Evolutionary conservation across 2,888 invertebrate species (phyloP).

Genomic region (Litoditis marina): DNA sequence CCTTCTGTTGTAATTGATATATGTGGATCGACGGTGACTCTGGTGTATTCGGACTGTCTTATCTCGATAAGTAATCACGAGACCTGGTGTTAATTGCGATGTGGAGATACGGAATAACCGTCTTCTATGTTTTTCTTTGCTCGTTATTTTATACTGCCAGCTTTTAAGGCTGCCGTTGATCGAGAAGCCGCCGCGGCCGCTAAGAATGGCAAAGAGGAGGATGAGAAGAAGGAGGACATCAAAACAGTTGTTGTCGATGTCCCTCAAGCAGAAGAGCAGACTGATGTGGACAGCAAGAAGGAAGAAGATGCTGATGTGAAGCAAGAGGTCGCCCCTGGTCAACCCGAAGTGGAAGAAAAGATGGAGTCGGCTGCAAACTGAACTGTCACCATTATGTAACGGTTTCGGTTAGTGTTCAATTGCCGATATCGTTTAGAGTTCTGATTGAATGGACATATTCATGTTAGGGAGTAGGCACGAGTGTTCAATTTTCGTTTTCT

Average conservation of each 20-base stretch:
- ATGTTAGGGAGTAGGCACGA: too few species aligned
- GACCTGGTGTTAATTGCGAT: too few species aligned
- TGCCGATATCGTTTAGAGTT: background rate
- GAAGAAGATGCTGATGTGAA: background rate
- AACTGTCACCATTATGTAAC: too few species aligned
- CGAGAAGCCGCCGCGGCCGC: conserved; percentile 12
- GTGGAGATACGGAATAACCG: too few species aligned
- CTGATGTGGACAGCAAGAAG: conserved; percentile 5
- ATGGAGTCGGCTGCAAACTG: background rate
- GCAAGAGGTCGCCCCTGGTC: too few species aligned
- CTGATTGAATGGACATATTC: background rate
- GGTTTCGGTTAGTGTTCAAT: background rate
- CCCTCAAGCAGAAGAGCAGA: background rate
- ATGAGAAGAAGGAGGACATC: background rate
- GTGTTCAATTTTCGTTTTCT: too few species aligned
- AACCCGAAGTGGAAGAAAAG: too few species aligned
- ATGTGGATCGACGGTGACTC: too few species aligned
- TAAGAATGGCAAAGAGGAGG: background rate
- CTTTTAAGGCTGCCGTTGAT: conserved; percentile 3
- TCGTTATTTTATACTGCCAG: background rate
- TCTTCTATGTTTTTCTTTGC: too few species aligned
- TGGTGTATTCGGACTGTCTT: too few species aligned
- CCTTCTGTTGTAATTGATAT: too few species aligned
- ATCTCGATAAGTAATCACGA: too few species aligned
- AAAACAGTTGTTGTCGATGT: conserved; percentile 4